Percentiles rank a stretch among this genome's conserved stretches.
Conservation (phyloP, 2,797 vertebrate genomes). For the Enteromius anoplus region DNA sequence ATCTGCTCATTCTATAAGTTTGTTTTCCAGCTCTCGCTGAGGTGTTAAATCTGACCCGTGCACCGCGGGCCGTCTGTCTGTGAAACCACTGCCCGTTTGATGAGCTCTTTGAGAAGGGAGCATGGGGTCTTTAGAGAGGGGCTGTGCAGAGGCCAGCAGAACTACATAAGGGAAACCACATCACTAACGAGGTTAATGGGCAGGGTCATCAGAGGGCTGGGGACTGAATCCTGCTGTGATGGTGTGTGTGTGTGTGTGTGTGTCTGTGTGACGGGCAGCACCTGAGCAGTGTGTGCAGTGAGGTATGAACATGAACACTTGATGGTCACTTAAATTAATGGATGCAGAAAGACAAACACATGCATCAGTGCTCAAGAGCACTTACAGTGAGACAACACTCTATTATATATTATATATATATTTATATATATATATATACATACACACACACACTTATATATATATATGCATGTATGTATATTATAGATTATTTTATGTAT, state of each 20-base stretch:
- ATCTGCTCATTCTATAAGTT: background rate
- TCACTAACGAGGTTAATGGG: slow-evolving; percentile 51
- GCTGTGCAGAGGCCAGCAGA: background rate
- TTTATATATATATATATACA: too few species aligned
- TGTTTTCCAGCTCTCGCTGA: background rate
- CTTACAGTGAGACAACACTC: background rate
- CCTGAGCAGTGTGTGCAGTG: slow-evolving; percentile 14
- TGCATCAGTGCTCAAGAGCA: slow-evolving; percentile 19
- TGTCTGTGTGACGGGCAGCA: slow-evolving; percentile 17
- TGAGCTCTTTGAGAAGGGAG: background rate
- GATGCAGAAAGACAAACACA: slow-evolving; percentile 19
- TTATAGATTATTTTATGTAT: too few species aligned
- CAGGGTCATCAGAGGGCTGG: slow-evolving; percentile 20
- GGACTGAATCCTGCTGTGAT: background rate
- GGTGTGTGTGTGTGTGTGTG: background rate
- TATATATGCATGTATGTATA: too few species aligned
- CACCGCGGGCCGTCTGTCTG: background rate
- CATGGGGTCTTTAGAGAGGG: background rate
- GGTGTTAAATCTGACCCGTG: background rate
- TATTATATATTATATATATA: too few species aligned
- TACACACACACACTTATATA: too few species aligned
- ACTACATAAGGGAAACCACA: background rate
- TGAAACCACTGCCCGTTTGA: background rate
- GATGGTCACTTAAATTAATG: slow-evolving; percentile 32
- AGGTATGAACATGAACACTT: slow-evolving; percentile 16